Evolutionary conservation across 2,797 vertebrate genomes (phyloP).

Genomic region (Dendrocincla fuliginosa): DNA sequence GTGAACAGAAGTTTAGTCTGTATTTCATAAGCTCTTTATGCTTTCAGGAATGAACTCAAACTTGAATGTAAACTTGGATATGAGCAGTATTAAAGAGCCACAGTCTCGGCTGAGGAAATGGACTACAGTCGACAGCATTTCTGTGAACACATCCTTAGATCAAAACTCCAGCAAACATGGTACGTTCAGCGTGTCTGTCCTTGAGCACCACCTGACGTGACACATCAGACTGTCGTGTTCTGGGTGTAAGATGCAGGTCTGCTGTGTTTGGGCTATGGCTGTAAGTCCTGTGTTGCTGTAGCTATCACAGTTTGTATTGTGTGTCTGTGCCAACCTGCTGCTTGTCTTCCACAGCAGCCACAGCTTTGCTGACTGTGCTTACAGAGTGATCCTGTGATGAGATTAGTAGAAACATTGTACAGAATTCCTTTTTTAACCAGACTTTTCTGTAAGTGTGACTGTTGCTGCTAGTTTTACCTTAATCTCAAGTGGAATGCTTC

Average conservation of each 20-base stretch:
- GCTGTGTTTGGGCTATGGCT: neutral
- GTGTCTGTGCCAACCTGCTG: neutral
- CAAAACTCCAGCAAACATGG: constrained; percentile 99
- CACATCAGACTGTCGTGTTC: accelerated
- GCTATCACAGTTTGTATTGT: neutral
- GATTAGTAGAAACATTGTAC: neutral
- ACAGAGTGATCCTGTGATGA: neutral
- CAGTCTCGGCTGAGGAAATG: constrained; percentile 97
- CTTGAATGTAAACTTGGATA: constrained; percentile 97
- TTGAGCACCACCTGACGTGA: accelerated
- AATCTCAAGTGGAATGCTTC: neutral
- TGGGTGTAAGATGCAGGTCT: neutral
- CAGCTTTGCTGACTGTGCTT: neutral
- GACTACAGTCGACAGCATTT: constrained; percentile 92
- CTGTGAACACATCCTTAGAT: constrained; percentile 89
- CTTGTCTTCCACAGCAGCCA: neutral
- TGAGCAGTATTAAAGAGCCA: constrained; percentile 94
- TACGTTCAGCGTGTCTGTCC: constrained; percentile 19
- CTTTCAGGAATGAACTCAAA: constrained; percentile 92
- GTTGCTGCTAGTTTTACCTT: neutral
- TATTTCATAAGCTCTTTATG: neutral
- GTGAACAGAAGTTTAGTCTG: neutral
- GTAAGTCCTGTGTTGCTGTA: neutral
- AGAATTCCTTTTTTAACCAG: neutral
- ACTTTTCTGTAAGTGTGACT: neutral